Percentiles rank a stretch among this genome's conserved stretches.
phyloP scores from a whole-genome alignment of 2,113 vertebrate genomes.

The Nematolebias whitei region DNA sequence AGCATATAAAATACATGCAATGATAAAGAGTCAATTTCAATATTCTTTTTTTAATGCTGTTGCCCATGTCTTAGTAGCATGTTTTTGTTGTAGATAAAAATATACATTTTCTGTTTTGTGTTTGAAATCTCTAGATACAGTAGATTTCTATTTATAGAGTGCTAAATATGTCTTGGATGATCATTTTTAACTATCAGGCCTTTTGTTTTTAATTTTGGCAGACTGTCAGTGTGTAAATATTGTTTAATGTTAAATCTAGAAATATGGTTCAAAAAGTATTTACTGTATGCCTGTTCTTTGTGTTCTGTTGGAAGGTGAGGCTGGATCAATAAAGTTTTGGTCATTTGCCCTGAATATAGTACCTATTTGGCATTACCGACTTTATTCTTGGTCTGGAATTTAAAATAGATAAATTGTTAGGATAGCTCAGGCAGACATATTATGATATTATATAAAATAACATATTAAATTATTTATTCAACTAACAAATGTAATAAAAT shows the following conservation, averaged over 20 bases:
- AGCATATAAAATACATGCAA: constrained; percentile 10
- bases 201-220: constrained; percentile 22
- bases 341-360: too few species aligned
- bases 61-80: constrained; percentile 71
- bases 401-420: too few species aligned
- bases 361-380: too few species aligned
- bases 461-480: too few species aligned
- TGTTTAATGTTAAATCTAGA: constrained; percentile 60
- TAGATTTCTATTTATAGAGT: constrained; percentile 59
- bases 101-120: constrained; percentile 60
- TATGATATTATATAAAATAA: too few species aligned
- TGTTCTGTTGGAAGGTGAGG: constrained; percentile 56
- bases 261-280: constrained; percentile 56
- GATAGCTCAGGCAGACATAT: too few species aligned
- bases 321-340: constrained; percentile 70
- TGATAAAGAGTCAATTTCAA: constrained; percentile 38
- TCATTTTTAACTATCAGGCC: constrained; percentile 49
- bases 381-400: too few species aligned
- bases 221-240: constrained; percentile 52
- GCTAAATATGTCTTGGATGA: constrained; percentile 50
- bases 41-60: constrained; percentile 61
- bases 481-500: too few species aligned
- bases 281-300: constrained; percentile 60
- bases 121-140: constrained; percentile 59
- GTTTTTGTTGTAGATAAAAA: constrained; percentile 66